Evolutionary conservation across 2,797 vertebrate genomes (phyloP).

Genomic region (Scomberomorus guttatus): DNA sequence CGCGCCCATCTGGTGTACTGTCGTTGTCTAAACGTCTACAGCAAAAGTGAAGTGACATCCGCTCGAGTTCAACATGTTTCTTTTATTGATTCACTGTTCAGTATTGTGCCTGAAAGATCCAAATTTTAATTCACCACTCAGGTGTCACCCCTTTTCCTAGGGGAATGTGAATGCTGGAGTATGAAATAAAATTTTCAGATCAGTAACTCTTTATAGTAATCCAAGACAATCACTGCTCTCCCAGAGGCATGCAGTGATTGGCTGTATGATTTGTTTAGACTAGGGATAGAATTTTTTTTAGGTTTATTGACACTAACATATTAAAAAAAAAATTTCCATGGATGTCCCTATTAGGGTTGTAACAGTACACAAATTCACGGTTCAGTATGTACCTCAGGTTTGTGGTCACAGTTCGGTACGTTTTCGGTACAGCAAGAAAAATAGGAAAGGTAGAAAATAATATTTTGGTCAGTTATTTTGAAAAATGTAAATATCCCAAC

Average conservation of each 20-base stretch:
- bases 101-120: too few species aligned
- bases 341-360: too few species aligned
- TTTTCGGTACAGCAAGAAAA: too few species aligned
- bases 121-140: neutral
- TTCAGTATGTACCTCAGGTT: too few species aligned
- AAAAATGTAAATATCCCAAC: too few species aligned
- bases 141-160: neutral
- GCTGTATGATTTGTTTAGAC: neutral
- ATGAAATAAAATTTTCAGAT: neutral
- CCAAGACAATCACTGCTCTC: neutral
- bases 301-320: too few species aligned
- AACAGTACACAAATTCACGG: too few species aligned
- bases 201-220: neutral
- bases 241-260: neutral
- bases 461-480: too few species aligned
- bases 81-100: neutral
- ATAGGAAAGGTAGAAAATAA: too few species aligned
- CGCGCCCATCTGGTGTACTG: neutral
- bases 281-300: neutral
- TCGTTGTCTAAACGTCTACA: neutral
- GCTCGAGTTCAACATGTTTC: neutral
- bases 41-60: neutral
- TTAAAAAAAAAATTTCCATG: too few species aligned
- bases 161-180: neutral
- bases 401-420: too few species aligned